Percentiles rank a stretch among this genome's conserved stretches.
Evolutionary conservation across 2,888 invertebrate species (phyloP).

Genomic region (Tromatobia lineatoria): DNA sequence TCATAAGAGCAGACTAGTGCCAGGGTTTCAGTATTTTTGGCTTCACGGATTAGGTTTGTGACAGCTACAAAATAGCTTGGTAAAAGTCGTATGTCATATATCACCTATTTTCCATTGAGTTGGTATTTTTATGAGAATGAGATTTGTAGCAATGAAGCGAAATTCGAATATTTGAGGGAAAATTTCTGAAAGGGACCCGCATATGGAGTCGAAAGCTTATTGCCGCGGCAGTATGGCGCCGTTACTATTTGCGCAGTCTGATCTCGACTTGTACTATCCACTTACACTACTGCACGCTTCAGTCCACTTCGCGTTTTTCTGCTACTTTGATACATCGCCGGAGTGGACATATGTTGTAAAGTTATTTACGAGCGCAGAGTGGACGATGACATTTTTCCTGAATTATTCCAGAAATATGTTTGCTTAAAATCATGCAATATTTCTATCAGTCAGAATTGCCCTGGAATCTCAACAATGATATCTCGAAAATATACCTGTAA

Average conservation of each 20-base stretch:
- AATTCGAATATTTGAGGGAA: neutral
- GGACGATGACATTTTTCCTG: neutral
- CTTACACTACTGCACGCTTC: constrained; percentile 33
- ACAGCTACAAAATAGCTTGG: neutral
- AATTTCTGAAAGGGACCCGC: constrained; percentile 1
- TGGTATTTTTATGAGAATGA: constrained; percentile 1
- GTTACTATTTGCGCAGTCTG: constrained; percentile 54
- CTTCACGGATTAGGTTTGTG: neutral
- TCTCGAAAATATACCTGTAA: no score
- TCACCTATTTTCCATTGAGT: neutral
- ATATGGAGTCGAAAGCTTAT: constrained; percentile 19
- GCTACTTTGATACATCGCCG: neutral
- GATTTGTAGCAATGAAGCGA: neutral
- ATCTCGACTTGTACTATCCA: constrained; percentile 59
- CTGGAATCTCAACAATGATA: no score
- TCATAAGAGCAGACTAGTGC: neutral
- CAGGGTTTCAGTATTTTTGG: neutral
- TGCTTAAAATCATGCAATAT: neutral
- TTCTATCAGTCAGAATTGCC: neutral
- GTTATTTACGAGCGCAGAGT: constrained; percentile 31
- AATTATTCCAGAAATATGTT: neutral
- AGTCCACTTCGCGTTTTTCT: neutral
- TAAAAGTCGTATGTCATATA: neutral
- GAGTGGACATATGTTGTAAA: constrained; percentile 22
- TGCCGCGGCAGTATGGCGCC: constrained; percentile 61